phyloP scores from a whole-genome alignment of 2,113 vertebrate genomes.

The Paraplagusia blochii region DNA sequence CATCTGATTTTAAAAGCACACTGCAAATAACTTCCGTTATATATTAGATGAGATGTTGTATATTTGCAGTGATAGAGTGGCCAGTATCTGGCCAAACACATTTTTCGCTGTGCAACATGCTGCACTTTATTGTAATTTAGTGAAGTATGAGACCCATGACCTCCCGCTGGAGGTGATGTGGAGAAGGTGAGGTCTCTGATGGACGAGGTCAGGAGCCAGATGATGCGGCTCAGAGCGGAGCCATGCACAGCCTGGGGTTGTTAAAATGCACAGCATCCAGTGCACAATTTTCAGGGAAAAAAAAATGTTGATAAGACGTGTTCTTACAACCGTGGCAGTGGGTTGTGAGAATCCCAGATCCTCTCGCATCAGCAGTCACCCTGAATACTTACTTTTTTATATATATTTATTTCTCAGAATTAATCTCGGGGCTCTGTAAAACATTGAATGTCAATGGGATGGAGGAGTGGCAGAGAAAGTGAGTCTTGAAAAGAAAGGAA shows the following conservation, averaged over 20 bases:
- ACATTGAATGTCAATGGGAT: conserved; percentile 46
- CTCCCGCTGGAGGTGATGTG: conserved; percentile 6
- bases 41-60: no score
- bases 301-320: conserved; percentile 57
- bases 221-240: conserved; percentile 36
- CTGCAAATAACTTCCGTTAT: no score
- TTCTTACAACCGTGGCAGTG: conserved; percentile 53
- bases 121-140: background rate
- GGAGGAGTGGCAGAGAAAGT: conserved; percentile 11
- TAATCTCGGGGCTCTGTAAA: conserved; percentile 51
- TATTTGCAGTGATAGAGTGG: no score
- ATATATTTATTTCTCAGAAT: conserved; percentile 40
- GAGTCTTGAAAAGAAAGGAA: conserved; percentile 6
- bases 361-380: conserved; percentile 53
- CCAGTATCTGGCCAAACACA: no score
- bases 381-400: conserved; percentile 22
- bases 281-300: conserved; percentile 44
- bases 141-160: conserved; percentile 17
- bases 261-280: conserved; percentile 32
- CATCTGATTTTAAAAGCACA: no score
- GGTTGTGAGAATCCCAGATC: conserved; percentile 61
- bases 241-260: conserved; percentile 6
- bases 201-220: conserved; percentile 22
- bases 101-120: no score
- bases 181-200: conserved; percentile 3